Conservation (phyloP, 2,888 invertebrate genomes). For the Scelioninae gen. 2 region DNA sequence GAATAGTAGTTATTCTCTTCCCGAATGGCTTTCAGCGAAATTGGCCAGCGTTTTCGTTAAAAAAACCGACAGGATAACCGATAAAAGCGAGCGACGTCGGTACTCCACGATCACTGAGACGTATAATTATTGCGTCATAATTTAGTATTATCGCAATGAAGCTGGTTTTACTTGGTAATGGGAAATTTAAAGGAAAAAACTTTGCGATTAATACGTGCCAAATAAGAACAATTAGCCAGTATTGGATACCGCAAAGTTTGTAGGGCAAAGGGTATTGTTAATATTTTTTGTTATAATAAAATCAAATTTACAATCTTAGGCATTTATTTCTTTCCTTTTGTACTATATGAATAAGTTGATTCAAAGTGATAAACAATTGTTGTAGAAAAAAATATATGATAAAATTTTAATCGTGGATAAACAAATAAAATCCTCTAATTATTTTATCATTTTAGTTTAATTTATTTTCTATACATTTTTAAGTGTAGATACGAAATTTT, state of each 20-base stretch:
- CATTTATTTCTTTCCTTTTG: constrained; percentile 2
- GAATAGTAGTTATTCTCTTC: constrained; percentile 42
- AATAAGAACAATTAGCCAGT: constrained; percentile 26
- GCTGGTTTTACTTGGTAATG: constrained; percentile 23
- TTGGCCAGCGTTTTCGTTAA: constrained; percentile 44
- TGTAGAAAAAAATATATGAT: too few relatives aligned
- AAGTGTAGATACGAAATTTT: too few relatives aligned
- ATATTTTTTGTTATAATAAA: constrained; percentile 3
- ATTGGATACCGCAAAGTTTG: constrained; percentile 6
- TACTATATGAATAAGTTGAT: too few relatives aligned
- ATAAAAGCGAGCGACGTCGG: constrained; percentile 39
- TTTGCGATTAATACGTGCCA: constrained; percentile 48
- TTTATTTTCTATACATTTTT: too few relatives aligned
- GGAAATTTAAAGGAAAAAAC: constrained; percentile 53
- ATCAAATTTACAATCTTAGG: too few relatives aligned
- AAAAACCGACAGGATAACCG: constrained; percentile 43
- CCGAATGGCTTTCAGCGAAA: constrained; percentile 61
- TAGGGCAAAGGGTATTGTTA: neutral
- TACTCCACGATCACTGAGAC: constrained; percentile 52
- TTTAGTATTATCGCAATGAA: constrained; percentile 62
- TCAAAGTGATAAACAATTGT: too few relatives aligned
- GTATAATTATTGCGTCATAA: constrained; percentile 65
- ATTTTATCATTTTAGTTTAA: too few relatives aligned
- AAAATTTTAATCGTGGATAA: too few relatives aligned
- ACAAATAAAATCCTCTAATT: too few relatives aligned